These are phyloP conservation scores for Dryocosmus kuriphilus DNA, from an alignment of 2,888 invertebrate genomes.

Conservation along the genomic window DNA sequence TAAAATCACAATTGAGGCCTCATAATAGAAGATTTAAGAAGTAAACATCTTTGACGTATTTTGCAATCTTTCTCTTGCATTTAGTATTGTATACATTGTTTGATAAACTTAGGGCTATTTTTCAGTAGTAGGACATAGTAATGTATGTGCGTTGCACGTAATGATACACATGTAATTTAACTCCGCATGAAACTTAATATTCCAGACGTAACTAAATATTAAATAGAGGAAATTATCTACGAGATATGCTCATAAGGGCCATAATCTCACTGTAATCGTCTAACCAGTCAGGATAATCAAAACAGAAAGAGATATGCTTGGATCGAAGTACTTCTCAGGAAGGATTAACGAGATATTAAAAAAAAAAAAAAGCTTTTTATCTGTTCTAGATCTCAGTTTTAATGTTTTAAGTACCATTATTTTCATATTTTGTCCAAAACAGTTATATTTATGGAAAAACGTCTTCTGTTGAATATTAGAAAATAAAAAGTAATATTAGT, in stretches of 20 bases:
- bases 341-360: background rate
- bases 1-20: too few relatives aligned
- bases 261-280: constrained; percentile 10
- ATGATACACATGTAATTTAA: constrained; percentile 28
- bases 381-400: too few relatives aligned
- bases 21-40: too few relatives aligned
- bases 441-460: too few relatives aligned
- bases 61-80: background rate
- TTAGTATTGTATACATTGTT: background rate
- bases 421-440: too few relatives aligned
- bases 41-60: background rate
- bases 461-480: too few relatives aligned
- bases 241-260: constrained; percentile 19
- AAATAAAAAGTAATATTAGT: too few relatives aligned
- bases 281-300: constrained; percentile 18
- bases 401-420: too few relatives aligned
- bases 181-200: constrained; percentile 18
- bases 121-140: background rate
- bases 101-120: background rate
- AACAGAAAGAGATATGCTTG: background rate
- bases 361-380: too few relatives aligned
- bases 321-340: background rate
- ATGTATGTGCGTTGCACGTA: background rate
- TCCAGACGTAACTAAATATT: constrained; percentile 31
- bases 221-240: background rate